These are phyloP conservation scores for Steatornis caripensis DNA, from an alignment of 2,113 vertebrate genomes.

Conservation along the genomic window DNA sequence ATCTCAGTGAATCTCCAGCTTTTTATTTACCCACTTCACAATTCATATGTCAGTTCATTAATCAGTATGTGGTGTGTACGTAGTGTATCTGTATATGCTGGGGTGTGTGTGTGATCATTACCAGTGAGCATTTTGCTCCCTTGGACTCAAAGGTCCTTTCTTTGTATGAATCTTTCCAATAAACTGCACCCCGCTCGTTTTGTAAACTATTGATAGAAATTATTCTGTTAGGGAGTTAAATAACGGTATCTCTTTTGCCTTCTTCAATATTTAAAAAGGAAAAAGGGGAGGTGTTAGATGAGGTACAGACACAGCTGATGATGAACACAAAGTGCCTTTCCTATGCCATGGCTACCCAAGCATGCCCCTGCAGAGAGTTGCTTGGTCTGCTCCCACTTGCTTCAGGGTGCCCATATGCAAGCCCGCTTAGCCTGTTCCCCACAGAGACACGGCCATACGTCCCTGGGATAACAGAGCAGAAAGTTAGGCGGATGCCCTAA, in stretches of 20 bases:
- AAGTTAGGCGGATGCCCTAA: background rate
- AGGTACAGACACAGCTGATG: background rate
- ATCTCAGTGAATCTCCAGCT: background rate
- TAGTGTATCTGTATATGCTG: background rate
- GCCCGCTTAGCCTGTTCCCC: background rate
- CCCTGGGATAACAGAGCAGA: background rate
- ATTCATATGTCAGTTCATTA: background rate
- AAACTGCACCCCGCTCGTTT: background rate
- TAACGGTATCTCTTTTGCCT: background rate
- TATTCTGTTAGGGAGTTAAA: background rate
- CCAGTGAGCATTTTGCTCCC: rapidly evolving
- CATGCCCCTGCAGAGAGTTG: background rate
- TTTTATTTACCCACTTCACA: background rate
- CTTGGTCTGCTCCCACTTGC: background rate
- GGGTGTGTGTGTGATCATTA: background rate
- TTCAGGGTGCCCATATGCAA: background rate
- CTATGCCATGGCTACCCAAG: background rate
- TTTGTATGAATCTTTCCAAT: background rate
- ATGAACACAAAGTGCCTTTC: background rate
- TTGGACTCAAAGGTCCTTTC: background rate
- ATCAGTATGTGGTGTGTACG: background rate
- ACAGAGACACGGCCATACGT: rapidly evolving
- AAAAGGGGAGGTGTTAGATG: background rate
- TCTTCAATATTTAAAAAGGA: background rate
- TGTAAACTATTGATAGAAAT: background rate